Base-by-base conservation (phyloP, 2,888 invertebrate genomes). In the Macrophya alboannulata region DNA sequence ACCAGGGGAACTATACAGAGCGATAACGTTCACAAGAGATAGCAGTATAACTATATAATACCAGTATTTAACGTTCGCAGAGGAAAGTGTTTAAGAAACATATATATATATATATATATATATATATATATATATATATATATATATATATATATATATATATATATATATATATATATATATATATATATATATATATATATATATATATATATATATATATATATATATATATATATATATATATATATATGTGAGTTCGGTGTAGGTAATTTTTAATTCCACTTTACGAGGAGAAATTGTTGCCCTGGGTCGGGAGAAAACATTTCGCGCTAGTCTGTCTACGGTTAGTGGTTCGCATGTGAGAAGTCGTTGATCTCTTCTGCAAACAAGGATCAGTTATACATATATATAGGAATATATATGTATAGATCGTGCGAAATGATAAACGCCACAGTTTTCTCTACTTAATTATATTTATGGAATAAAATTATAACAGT, bases 211-310 rank as follows among this genome's bases (percentile, higher is more conserved):
- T 31, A 3, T 31, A 31, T 31, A 31, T 31, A 31, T 40, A n/a
- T 40, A 37, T 31, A 6, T 45, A 3, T 31, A 31, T 31, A 31
- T 31, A 31, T 40, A n/a, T 40, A 37, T 31, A 6, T 31, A 3
- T 31, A 31, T 31, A 31, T 31, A 31, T 40, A n/a, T 40, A 37
- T 31, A 6, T 45, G n/a, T 40, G 21, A 51, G 48, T 31, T 55
- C 77, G 6, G 17, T 51, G 31, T 77, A 17, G 37, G 62, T 62
- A 40, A 17, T 43, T 81, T 74, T 74, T 43, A 37, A 40, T 62
- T 59, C 37, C 17, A 81, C 40, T 81, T 81, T 62, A 59, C 81
- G 62, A 43, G 62, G 81, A 81, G 81, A 81, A 81, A 81, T 81
- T 81, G 81, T 81, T 62, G 62, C 51, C 81, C 43, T 62, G 21